Percentiles rank a stretch among this genome's conserved stretches.
Evolutionary conservation across 2,888 invertebrate genomes (phyloP).

Genomic region (Bellardia bayeri): DNA sequence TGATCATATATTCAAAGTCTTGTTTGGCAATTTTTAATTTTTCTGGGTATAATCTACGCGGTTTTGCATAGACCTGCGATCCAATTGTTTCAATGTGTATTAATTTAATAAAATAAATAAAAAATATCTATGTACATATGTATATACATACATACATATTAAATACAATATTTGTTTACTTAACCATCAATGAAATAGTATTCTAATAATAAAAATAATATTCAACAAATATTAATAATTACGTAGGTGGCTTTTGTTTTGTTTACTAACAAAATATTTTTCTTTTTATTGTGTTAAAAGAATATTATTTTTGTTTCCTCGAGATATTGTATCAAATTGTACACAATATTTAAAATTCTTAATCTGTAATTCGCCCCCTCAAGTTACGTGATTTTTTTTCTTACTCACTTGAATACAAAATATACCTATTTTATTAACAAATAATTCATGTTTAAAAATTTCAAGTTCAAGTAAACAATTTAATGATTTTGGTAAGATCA

Average conservation of each 20-base stretch:
- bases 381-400: constrained; percentile 5
- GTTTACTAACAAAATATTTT: constrained; percentile 57
- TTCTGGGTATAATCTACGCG: too few species aligned
- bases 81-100: too few species aligned
- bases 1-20: too few species aligned
- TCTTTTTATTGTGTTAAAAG: constrained; percentile 16
- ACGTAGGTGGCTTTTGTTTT: constrained; percentile 52
- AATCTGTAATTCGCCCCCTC: constrained; percentile 48
- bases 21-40: too few species aligned
- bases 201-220: constrained; percentile 41
- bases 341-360: constrained; percentile 11
- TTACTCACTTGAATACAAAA: neutral
- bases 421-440: neutral
- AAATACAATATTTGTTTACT: neutral
- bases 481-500: constrained; percentile 39
- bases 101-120: neutral
- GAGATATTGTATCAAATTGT: too few species aligned
- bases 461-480: constrained; percentile 58
- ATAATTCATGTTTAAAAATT: constrained; percentile 31
- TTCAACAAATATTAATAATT: constrained; percentile 18
- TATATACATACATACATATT: neutral
- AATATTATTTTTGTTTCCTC: constrained; percentile 19
- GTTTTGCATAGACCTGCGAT: too few species aligned
- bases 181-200: constrained; percentile 53
- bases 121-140: neutral